Evolutionary conservation across 2,888 invertebrate species (phyloP).

Genomic region (Leptarthrus brevirostris): DNA sequence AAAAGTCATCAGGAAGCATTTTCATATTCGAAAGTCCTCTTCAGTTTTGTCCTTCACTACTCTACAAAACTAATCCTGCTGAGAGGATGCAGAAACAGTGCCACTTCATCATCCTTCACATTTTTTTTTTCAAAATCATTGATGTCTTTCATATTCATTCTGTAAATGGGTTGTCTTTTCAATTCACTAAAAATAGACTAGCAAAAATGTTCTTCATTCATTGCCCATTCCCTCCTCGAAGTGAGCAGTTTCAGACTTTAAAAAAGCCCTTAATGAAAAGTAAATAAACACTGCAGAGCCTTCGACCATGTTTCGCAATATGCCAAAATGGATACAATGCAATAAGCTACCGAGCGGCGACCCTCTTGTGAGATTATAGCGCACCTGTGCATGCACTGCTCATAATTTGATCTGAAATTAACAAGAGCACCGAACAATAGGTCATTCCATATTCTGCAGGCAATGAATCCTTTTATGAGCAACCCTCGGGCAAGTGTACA

Average conservation of each 20-base stretch:
- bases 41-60: no score
- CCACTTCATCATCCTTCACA: no score
- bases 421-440: conserved; percentile 23
- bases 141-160: no score
- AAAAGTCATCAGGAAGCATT: no score
- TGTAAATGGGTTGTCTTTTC: no score
- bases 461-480: conserved; percentile 6
- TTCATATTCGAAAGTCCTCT: no score
- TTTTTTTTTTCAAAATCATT: no score
- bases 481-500: conserved; percentile 22
- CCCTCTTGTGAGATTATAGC: background rate
- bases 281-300: conserved; percentile 33
- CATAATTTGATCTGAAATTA: conserved; percentile 40
- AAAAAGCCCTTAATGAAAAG: conserved; percentile 21
- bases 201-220: background rate
- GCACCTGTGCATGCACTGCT: conserved; percentile 17
- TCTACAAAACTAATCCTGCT: no score
- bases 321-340: conserved; percentile 25
- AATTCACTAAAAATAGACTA: no score
- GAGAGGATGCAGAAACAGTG: no score
- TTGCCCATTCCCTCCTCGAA: conserved; percentile 16
- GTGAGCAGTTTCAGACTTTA: conserved; percentile 10
- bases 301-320: conserved; percentile 15
- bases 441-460: conserved; percentile 28
- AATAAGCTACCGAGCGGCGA: no score